Conservation (phyloP, 2,888 invertebrate species). For the Lacanobia wlatinum region DNA sequence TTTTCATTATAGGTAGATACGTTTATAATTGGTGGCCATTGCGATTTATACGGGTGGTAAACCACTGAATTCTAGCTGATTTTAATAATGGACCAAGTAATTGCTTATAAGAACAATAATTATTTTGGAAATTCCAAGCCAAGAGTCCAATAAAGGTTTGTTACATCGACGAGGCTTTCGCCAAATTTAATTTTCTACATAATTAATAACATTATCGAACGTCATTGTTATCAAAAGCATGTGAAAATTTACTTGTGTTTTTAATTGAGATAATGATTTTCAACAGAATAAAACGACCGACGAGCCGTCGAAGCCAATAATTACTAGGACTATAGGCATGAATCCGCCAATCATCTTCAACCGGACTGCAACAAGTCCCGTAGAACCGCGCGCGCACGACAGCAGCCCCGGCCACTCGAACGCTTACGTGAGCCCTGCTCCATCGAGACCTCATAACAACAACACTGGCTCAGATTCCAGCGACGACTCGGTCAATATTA, state of each 20-base stretch:
- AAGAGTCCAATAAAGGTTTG: not conserved
- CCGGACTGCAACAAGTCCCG: not conserved
- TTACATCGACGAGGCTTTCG: not conserved
- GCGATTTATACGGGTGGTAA: not conserved
- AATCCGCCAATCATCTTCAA: conserved; percentile 36
- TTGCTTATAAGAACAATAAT: not conserved
- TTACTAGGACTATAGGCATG: conserved; percentile 70
- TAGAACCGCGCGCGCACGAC: not conserved
- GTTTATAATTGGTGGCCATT: not conserved
- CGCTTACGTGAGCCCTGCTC: not conserved
- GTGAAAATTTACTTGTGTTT: not conserved
- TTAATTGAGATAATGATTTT: conserved; percentile 19
- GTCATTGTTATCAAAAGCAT: not conserved
- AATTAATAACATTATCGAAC: not conserved
- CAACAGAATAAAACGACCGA: conserved; percentile 60
- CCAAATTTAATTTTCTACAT: not conserved
- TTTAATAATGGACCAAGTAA: not conserved
- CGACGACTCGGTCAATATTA: conserved; percentile 21
- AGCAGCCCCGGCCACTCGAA: conserved; percentile 18
- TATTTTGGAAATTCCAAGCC: not conserved
- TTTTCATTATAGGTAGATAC: conserved; percentile 3
- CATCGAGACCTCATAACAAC: conserved; percentile 7
- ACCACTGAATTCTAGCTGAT: not conserved
- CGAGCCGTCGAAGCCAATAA: conserved; percentile 52
- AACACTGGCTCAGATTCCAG: conserved; percentile 12